phyloP scores from a whole-genome alignment of 2,888 invertebrate species.

The Drosophila robusta region DNA sequence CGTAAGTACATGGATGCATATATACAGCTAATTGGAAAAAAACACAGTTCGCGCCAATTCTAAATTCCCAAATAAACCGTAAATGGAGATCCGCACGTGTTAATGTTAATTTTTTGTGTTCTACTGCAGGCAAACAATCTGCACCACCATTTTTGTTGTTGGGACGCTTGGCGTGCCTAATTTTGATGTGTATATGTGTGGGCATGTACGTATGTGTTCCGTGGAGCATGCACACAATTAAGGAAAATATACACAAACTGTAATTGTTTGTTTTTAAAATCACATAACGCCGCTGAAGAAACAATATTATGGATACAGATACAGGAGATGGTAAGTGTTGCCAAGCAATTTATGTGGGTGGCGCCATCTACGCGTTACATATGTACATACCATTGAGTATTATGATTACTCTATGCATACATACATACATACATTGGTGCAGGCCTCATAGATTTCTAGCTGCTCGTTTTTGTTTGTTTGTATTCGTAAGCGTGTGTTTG shows the following conservation, averaged over 20 bases:
- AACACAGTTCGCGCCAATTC: slow-evolving; percentile 51
- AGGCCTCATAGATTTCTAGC: slow-evolving; percentile 1
- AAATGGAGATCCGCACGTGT: background rate
- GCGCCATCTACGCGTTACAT: slow-evolving; percentile 9
- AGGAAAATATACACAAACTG: slow-evolving; percentile 33
- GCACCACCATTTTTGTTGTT: slow-evolving; percentile 13
- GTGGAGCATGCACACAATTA: slow-evolving; percentile 24
- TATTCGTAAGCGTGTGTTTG: background rate
- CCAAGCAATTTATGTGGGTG: slow-evolving; percentile 1
- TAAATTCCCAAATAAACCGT: slow-evolving; percentile 14
- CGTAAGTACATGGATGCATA: slow-evolving; percentile 37
- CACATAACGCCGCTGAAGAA: slow-evolving; percentile 5
- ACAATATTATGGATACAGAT: slow-evolving; percentile 43
- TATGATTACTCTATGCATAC: too few species aligned
- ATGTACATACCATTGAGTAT: background rate
- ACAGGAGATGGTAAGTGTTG: slow-evolving; percentile 46
- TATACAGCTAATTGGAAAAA: slow-evolving; percentile 46
- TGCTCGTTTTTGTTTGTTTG: background rate
- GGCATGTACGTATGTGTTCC: slow-evolving; percentile 20
- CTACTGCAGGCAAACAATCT: slow-evolving; percentile 5
- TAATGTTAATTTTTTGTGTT: slow-evolving; percentile 3
- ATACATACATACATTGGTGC: background rate
- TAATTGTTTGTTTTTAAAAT: slow-evolving; percentile 28
- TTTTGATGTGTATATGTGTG: slow-evolving; percentile 13
- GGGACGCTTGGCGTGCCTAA: slow-evolving; percentile 26